These are phyloP conservation scores for Cataglyphis livida DNA, from an alignment of 2,888 invertebrate genomes.

Conservation along the genomic window DNA sequence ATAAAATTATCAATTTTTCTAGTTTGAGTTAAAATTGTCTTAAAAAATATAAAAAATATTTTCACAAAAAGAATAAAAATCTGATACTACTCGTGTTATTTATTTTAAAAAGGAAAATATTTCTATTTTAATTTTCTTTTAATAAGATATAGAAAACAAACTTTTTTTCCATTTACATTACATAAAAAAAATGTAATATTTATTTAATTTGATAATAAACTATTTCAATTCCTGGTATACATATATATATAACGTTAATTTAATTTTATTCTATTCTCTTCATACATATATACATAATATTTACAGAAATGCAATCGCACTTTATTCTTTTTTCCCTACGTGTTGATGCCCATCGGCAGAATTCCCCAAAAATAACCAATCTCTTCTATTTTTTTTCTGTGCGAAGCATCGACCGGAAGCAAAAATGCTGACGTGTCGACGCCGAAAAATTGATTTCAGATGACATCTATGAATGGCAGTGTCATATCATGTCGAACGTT, in stretches of 20 bases:
- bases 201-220: background rate
- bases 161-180: background rate
- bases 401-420: slow-evolving; percentile 1
- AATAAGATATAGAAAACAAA: background rate
- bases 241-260: background rate
- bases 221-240: background rate
- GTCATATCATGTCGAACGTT: slow-evolving; percentile 5
- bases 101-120: background rate
- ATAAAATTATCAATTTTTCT: background rate
- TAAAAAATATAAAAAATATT: slow-evolving; percentile 1
- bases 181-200: background rate
- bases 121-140: background rate
- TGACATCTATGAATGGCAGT: slow-evolving; percentile 19
- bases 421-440: slow-evolving; percentile 4
- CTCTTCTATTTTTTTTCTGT: background rate
- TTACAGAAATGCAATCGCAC: background rate
- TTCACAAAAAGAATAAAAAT: background rate
- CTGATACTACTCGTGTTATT: background rate
- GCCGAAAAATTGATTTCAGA: slow-evolving; percentile 28
- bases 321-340: background rate
- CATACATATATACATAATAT: background rate
- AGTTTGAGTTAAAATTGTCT: background rate
- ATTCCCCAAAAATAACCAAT: background rate
- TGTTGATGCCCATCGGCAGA: background rate
- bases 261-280: background rate